A percentile compares a stretch with the other conserved stretches of the same genome.
phyloP scores from a whole-genome alignment of 2,113 vertebrate species.

The Helogale parvula region DNA sequence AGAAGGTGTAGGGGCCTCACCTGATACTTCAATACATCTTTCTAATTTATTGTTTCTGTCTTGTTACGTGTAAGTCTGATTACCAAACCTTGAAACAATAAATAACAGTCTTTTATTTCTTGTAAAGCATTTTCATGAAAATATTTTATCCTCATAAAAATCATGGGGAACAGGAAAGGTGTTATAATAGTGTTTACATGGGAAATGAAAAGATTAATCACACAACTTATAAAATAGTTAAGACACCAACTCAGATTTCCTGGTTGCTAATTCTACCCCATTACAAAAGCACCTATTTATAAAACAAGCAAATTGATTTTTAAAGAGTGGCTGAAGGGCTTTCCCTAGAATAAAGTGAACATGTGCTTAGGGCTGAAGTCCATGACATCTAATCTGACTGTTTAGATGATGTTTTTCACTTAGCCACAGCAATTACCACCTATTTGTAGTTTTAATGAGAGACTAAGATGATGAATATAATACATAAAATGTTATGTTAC shows the following conservation, averaged over 20 bases:
- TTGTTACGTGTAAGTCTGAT: not conserved
- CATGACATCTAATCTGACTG: not conserved
- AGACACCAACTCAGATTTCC: not conserved
- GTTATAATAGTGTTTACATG: not conserved
- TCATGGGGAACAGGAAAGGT: not conserved
- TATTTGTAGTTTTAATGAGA: not conserved
- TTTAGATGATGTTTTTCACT: not conserved
- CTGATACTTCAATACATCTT: not conserved
- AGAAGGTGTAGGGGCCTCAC: not conserved
- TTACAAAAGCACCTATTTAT: not conserved
- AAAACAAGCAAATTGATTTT: not conserved
- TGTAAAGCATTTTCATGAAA: not conserved
- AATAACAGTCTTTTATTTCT: not conserved
- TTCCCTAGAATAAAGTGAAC: not conserved
- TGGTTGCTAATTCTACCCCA: not conserved
- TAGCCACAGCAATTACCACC: not conserved
- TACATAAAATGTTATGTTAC: not conserved
- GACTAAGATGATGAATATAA: not conserved
- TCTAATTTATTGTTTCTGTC: not conserved
- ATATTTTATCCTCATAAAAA: not conserved
- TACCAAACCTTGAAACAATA: not conserved
- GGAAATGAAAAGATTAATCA: not conserved
- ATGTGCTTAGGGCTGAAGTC: not conserved
- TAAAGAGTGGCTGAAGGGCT: not conserved
- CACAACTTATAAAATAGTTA: not conserved